Evolutionary conservation across 2,888 invertebrate species (phyloP), one percentile per base, ranked within the genome.

Genomic region (Danaus chrysippus): DNA sequence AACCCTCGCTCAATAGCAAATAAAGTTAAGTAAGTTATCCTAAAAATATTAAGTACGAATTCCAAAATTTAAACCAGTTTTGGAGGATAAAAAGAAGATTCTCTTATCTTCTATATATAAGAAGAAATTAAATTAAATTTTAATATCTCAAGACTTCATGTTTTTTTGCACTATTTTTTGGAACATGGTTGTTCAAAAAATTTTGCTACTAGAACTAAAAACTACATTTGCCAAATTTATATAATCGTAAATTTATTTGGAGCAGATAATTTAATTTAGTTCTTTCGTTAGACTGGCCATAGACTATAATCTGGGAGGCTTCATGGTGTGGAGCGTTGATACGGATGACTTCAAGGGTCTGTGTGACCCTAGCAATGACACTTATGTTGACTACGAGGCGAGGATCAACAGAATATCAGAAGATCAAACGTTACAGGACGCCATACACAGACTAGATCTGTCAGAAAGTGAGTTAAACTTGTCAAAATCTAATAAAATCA

Each of bases 301-400:
- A 76, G 89, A 92, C 65, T 90, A 93, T 70, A 89, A 91, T 6
- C 83, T 97, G 1, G 95, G 93, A 0, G 97, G 97, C 2, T 92
- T 94, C 0, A 96, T 97, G 96, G 93, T 96, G 6, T 97, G 97
- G 97, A 95, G 96, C n/a, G 93, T 96, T 46, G 97, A 97, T 78
- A 97, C 96, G 0, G 97, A 97, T 69, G 97, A 97, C 82, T 96
- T 96, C 78, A 90, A 87, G 19, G 96, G 96, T 0, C 92, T 91
- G 58, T 96, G 96, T 68, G 63, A 69, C 13, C 19, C 44, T 11
- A n/a, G 42, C 11, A 54, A 59, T 13, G 59, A 59, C 12, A 54
- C 59, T 10, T 59, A 54, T 11, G 44, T 10, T 8, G 59, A 59
- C 9, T 59, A 41, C 15, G 42, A 43, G n/a, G 44, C 43, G 19